phyloP scores from a whole-genome alignment of 1,140 invertebrate genomes.

The Nebria ingens region DNA sequence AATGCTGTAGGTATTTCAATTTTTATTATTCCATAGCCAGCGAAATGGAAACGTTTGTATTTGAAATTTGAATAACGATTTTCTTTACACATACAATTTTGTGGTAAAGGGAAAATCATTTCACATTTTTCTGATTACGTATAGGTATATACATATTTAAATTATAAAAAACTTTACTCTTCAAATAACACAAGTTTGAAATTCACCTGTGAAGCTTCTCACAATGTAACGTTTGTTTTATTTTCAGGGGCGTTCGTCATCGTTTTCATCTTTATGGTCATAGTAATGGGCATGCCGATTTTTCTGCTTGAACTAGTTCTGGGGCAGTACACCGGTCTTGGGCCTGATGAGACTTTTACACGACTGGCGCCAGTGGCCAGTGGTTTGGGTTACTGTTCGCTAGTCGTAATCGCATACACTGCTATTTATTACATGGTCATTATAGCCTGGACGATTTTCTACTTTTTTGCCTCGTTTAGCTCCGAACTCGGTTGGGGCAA shows the following conservation, averaged over 20 bases:
- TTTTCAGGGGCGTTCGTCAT: conserved; percentile 67
- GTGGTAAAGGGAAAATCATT: no score
- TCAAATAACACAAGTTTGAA: no score
- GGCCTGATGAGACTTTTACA: conserved; percentile 46
- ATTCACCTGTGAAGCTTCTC: no score
- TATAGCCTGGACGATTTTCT: conserved; percentile 67
- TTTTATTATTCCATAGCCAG: no score
- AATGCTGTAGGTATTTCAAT: no score
- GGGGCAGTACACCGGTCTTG: conserved; percentile 51
- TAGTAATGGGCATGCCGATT: conserved; percentile 70
- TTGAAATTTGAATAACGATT: no score
- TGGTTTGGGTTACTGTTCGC: conserved; percentile 54
- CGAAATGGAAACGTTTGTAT: no score
- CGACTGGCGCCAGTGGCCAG: conserved; percentile 50
- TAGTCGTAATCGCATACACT: conserved; percentile 66
- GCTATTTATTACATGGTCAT: conserved; percentile 79
- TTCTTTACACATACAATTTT: no score
- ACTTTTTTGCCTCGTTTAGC: conserved; percentile 59
- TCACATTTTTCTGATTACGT: no score
- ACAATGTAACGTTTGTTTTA: conserved; percentile 19
- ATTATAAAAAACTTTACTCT: no score
- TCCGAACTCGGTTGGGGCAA: conserved; percentile 57
- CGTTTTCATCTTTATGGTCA: conserved; percentile 65
- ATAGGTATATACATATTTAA: no score
- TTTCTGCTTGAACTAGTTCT: conserved; percentile 56